Percentiles rank a stretch among this genome's conserved stretches.
phyloP scores from a whole-genome alignment of 2,888 invertebrate genomes.

The Sesamia inferens region DNA sequence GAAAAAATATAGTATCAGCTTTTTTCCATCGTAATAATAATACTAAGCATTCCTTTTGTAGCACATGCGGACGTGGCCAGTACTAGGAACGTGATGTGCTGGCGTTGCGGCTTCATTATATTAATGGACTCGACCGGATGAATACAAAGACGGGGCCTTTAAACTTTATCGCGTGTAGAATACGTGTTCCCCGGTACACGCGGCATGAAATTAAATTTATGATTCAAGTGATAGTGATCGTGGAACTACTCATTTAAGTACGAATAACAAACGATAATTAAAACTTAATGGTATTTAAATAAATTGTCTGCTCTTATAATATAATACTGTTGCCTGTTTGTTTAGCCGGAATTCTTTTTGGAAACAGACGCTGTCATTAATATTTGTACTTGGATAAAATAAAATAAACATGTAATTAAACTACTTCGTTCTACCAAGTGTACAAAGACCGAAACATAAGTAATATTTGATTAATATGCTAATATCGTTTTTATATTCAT shows the following conservation, averaged over 20 bases:
- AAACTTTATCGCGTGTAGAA: constrained; percentile 82
- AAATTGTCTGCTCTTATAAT: constrained; percentile 22
- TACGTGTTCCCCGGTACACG: constrained; percentile 78
- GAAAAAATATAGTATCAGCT: constrained; percentile 85
- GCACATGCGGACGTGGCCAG: constrained; percentile 86
- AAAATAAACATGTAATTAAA: constrained; percentile 29
- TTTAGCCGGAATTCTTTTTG: constrained; percentile 16
- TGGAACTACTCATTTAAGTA: constrained; percentile 59
- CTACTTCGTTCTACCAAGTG: constrained; percentile 37
- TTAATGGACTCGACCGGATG: constrained; percentile 87
- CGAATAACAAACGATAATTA: constrained; percentile 41
- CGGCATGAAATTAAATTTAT: constrained; percentile 79
- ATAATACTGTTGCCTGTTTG: constrained; percentile 18
- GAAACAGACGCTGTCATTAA: constrained; percentile 32
- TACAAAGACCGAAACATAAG: constrained; percentile 38
- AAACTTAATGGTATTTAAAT: constrained; percentile 36
- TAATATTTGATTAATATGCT: constrained; percentile 41
- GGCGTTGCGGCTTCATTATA: constrained; percentile 87
- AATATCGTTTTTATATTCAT: constrained; percentile 30
- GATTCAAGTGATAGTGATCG: constrained; percentile 67
- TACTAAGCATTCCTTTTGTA: constrained; percentile 88
- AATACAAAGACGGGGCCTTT: constrained; percentile 87
- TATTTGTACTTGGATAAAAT: constrained; percentile 33
- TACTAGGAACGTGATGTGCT: constrained; percentile 84
- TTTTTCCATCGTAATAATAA: constrained; percentile 86